Percentiles rank a stretch among this genome's conserved stretches.
These are phyloP conservation scores for Morone saxatilis DNA, from an alignment of 2,113 vertebrate genomes.

Conservation along the genomic window DNA sequence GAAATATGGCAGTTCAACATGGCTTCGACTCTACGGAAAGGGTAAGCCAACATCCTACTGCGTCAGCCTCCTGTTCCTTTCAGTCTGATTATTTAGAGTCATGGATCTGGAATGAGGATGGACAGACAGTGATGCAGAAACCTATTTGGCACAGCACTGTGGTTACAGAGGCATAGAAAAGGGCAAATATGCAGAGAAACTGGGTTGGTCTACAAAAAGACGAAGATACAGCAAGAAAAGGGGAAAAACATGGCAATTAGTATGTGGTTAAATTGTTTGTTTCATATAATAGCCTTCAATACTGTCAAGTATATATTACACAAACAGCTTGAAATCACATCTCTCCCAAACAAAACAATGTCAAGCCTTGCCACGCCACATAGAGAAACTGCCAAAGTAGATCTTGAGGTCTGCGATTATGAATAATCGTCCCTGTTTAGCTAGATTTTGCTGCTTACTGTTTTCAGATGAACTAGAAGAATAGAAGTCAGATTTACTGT, in stretches of 20 bases:
- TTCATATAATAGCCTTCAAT: background rate
- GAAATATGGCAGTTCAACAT: too few relatives aligned
- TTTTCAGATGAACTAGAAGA: slow-evolving; percentile 9
- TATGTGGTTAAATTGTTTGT: slow-evolving; percentile 26
- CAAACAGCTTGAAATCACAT: slow-evolving; percentile 11
- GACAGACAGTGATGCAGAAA: slow-evolving; percentile 23
- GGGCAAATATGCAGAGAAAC: slow-evolving; percentile 38
- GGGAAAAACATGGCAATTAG: slow-evolving; percentile 11
- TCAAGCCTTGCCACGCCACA: background rate
- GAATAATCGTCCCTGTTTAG: background rate
- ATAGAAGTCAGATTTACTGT: background rate
- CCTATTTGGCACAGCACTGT: slow-evolving; percentile 33
- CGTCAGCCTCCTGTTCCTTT: background rate
- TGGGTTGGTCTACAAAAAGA: slow-evolving; percentile 27
- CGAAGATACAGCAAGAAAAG: slow-evolving; percentile 17
- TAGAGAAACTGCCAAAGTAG: background rate
- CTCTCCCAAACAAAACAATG: background rate
- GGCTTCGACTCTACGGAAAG: too few relatives aligned
- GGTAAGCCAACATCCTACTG: background rate
- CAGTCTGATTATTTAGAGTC: slow-evolving; percentile 27
- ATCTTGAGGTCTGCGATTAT: background rate
- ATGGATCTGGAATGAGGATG: slow-evolving; percentile 25
- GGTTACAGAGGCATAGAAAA: slow-evolving; percentile 16
- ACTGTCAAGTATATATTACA: background rate
- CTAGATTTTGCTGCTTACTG: background rate